Conservation (phyloP, 2,888 invertebrate species). For the Penaeus monodon region DNA sequence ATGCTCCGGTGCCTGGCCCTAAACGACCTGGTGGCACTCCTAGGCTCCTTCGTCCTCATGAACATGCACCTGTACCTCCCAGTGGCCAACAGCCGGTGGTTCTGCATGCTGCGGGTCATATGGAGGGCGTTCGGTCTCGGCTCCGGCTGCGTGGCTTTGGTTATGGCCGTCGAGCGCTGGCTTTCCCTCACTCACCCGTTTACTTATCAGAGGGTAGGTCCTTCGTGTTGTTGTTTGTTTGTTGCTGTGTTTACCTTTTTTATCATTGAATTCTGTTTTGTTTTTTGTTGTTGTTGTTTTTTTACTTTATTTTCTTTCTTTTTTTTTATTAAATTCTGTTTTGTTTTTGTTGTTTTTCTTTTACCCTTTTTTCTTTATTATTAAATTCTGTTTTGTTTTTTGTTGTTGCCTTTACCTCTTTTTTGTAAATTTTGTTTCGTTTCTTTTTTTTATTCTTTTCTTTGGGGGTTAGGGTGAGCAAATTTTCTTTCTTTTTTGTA, state of each 20-base stretch:
- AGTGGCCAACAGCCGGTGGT: conserved; percentile 71
- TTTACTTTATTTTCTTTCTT: no score
- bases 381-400: no score
- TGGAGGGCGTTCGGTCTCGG: conserved; percentile 87
- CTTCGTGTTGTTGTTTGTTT: not conserved
- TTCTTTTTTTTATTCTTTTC: no score
- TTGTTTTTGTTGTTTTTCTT: not conserved
- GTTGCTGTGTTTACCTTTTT: no score
- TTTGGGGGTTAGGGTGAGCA: no score
- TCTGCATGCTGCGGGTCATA: conserved; percentile 79
- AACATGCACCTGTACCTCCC: conserved; percentile 69
- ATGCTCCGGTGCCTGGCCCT: conserved; percentile 83
- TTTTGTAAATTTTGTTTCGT: no score
- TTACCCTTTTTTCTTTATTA: no score
- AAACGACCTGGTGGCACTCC: conserved; percentile 83
- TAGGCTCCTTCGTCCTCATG: conserved; percentile 76
- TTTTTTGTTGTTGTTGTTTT: no score
- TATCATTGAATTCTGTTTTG: no score
- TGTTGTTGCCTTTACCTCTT: no score
- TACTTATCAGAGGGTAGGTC: conserved; percentile 84
- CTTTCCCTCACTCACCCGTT: conserved; percentile 88
- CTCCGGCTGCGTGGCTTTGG: conserved; percentile 88
- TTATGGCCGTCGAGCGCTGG: conserved; percentile 90
- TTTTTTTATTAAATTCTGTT: no score
- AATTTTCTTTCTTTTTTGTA: no score